Evolutionary conservation across 2,113 vertebrate genomes (phyloP), one percentile per base, ranked within the genome.

Genomic region (Oncorhynchus keta): DNA sequence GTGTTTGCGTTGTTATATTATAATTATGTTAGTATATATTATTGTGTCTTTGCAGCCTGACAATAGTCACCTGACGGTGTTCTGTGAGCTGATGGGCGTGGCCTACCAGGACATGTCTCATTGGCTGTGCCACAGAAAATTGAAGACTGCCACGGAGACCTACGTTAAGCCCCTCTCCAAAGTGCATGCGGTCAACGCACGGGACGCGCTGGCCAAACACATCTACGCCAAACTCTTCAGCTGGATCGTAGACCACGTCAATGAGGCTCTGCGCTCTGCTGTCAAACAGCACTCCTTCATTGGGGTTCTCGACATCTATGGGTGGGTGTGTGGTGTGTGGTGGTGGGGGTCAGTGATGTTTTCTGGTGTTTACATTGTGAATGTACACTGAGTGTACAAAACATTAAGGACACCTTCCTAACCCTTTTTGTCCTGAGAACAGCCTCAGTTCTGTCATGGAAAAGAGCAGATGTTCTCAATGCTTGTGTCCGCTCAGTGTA

Each of bases 291-390:
- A 95, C 85, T 98, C 95, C 5, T 99, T 99, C 81, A 98, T 99
- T 62, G 98, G 98, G 0, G 97, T 99, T 48, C 90, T 99, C 18
- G 98, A 99, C 82, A 99, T 99, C 81, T 99, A 99, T 0, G 98
- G 98, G 98, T 98, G 79, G 83, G 93, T 90, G 76, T 72, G 78
- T 8, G 14, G 22, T 39, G 35, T 6, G 35, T 35, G 6, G 5
- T 3, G 49, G 2, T 1, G 3, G 49, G 14, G 1, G 18, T 6
- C 55, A 9, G 8, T 39, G 39, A 28, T 57, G n/a, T 73, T 39
- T 16, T 2, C 24, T n/a, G 11, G 3, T 22, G 61, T 59, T 72
- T 78, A 14, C 8, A 1, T 28, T 49, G 5, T 76, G 22, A 45
- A 45, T 45, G 0, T 45, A 45, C 8, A 11, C 39, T 45, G 39